These are phyloP conservation scores for Chelonus insularis DNA, from an alignment of 1,140 invertebrate genomes.

Conservation along the genomic window DNA sequence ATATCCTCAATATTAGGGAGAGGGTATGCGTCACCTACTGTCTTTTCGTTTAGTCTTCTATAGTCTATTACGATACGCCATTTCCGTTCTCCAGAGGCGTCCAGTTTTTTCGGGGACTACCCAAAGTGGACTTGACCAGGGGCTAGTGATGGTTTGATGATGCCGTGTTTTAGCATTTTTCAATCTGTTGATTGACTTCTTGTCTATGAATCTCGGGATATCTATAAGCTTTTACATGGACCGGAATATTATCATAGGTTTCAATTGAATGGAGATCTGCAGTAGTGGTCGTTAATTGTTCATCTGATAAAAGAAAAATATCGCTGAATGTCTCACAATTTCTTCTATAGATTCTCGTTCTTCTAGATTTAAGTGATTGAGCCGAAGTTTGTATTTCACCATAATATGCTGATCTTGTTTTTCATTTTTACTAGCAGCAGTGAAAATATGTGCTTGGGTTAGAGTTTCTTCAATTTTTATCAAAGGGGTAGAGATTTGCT, in stretches of 20 bases:
- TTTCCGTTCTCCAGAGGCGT: constrained; percentile 6
- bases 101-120: constrained; percentile 14
- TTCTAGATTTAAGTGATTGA: constrained; percentile 19
- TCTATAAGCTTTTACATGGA: constrained; percentile 18
- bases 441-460: background rate
- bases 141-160: constrained; percentile 12
- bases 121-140: constrained; percentile 15
- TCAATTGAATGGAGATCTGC: background rate
- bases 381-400: background rate
- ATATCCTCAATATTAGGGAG: constrained; percentile 14
- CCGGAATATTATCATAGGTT: constrained; percentile 3
- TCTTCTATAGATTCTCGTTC: background rate
- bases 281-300: background rate
- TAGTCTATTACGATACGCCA: constrained; percentile 19
- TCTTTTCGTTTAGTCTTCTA: constrained; percentile 7
- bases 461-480: background rate
- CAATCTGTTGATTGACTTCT: constrained; percentile 15
- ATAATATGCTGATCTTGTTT: background rate
- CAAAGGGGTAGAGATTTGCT: background rate
- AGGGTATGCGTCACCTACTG: constrained; percentile 13
- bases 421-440: background rate
- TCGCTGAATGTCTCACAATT: background rate
- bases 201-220: constrained; percentile 18
- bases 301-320: constrained; percentile 18
- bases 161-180: constrained; percentile 10